Percentiles rank a stretch among this genome's conserved stretches.
Evolutionary conservation across 1,140 invertebrate species (phyloP).

Genomic region (Penaeus chinensis): DNA sequence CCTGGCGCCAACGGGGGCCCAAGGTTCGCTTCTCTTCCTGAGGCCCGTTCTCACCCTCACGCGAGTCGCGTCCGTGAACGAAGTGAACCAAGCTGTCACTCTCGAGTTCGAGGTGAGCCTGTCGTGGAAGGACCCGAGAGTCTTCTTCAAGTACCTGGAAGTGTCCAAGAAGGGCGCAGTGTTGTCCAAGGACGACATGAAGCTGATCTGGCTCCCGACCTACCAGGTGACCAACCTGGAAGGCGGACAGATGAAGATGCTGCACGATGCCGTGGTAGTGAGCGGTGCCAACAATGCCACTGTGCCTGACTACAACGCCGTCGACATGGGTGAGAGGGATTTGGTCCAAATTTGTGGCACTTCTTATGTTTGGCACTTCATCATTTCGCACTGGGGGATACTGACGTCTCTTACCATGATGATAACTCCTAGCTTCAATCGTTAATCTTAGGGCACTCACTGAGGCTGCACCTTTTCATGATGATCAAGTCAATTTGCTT

Average conservation of each 20-base stretch:
- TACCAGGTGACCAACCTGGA: constrained; percentile 38
- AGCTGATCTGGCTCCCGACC: constrained; percentile 44
- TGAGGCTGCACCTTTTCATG: too few relatives aligned
- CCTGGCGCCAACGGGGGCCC: constrained; percentile 13
- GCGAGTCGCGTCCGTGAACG: constrained; percentile 45
- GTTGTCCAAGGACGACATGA: constrained; percentile 33
- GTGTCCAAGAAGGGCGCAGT: constrained; percentile 17
- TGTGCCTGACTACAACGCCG: constrained; percentile 29
- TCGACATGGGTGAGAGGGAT: constrained; percentile 28
- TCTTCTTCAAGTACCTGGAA: constrained; percentile 37
- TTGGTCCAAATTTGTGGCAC: too few relatives aligned
- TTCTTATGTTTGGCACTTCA: too few relatives aligned
- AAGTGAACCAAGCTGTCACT: constrained; percentile 38
- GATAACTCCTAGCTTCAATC: too few relatives aligned
- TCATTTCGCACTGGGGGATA: too few relatives aligned
- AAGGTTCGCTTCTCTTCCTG: constrained; percentile 2
- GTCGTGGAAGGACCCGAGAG: constrained; percentile 35
- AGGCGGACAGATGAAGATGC: constrained; percentile 23
- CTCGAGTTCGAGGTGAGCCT: constrained; percentile 40
- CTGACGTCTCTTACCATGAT: too few relatives aligned
- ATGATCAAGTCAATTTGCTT: too few relatives aligned
- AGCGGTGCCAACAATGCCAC: constrained; percentile 14
- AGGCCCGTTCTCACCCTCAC: constrained; percentile 18
- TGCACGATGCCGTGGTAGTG: neutral
- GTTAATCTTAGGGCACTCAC: too few relatives aligned